These are phyloP conservation scores for Hoplias malabaricus DNA, from an alignment of 2,113 vertebrate genomes.

Conservation along the genomic window DNA sequence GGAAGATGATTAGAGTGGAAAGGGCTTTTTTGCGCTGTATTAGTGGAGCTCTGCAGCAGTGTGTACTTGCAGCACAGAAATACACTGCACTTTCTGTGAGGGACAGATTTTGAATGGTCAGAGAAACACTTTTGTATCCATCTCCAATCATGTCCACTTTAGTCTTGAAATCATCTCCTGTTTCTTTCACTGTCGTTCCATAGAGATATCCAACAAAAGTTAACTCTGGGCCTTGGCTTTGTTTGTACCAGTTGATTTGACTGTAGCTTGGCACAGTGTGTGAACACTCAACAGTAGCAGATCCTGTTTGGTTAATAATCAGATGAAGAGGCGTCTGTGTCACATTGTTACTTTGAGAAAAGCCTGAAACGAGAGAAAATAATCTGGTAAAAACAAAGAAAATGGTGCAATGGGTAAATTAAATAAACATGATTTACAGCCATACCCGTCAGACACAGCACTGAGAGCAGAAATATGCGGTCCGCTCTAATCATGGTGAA, in stretches of 20 bases:
- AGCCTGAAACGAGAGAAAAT: too few relatives aligned
- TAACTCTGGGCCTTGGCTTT: not conserved
- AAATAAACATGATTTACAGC: too few relatives aligned
- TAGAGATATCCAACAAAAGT: conserved; percentile 23
- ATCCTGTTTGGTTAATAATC: not conserved
- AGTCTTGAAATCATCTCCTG: not conserved
- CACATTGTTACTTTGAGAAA: not conserved
- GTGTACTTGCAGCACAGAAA: conserved; percentile 45
- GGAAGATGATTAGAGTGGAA: too few relatives aligned
- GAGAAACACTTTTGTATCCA: conserved; percentile 9
- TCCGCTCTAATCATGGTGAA: too few relatives aligned
- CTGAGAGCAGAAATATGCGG: too few relatives aligned
- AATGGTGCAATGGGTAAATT: too few relatives aligned
- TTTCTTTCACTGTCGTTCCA: accelerated
- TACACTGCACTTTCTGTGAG: conserved; percentile 23
- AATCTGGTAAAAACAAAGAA: too few relatives aligned
- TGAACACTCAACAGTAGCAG: conserved; percentile 5
- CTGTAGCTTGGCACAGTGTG: not conserved
- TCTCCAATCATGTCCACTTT: conserved; percentile 17
- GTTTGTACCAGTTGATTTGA: conserved; percentile 36
- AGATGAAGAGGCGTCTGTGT: conserved; percentile 13
- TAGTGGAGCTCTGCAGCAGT: conserved; percentile 3
- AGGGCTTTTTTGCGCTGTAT: too few relatives aligned
- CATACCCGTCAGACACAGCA: too few relatives aligned
- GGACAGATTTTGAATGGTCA: conserved; percentile 6